Conservation (phyloP, 2,113 vertebrate genomes). For the Nematolebias whitei region DNA sequence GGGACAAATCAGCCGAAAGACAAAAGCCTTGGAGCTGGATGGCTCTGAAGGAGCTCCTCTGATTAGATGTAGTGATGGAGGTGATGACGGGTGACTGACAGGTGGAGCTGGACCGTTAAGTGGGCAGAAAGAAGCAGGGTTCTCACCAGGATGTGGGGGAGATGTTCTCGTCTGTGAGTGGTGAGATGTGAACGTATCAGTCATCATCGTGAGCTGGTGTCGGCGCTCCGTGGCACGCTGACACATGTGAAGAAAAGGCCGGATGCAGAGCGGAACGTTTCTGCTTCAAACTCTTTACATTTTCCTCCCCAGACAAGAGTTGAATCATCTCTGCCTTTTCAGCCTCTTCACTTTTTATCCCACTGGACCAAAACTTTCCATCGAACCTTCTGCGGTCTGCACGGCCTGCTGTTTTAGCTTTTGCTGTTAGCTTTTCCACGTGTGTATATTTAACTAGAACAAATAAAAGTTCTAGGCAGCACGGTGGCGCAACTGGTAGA, state of each 20-base stretch:
- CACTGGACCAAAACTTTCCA: slow-evolving; percentile 17
- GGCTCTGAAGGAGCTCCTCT: slow-evolving; percentile 62
- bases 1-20: slow-evolving; percentile 36
- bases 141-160: slow-evolving; percentile 7
- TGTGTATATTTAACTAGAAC: no score
- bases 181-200: slow-evolving; percentile 30
- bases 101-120: slow-evolving; percentile 45
- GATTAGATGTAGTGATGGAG: slow-evolving; percentile 66
- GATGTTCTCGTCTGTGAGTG: slow-evolving; percentile 14
- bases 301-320: slow-evolving; percentile 9
- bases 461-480: no score
- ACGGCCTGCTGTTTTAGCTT: slow-evolving; percentile 1
- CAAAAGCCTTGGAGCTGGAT: slow-evolving; percentile 60
- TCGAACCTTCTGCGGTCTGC: slow-evolving; percentile 27
- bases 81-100: slow-evolving; percentile 55
- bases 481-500: no score
- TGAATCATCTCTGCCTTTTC: slow-evolving; percentile 32
- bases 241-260: slow-evolving; percentile 29
- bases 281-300: slow-evolving; percentile 30
- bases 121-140: slow-evolving; percentile 39
- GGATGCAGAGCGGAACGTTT: slow-evolving; percentile 33
- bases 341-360: slow-evolving; percentile 12
- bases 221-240: slow-evolving; percentile 5
- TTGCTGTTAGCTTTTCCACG: no score
- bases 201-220: slow-evolving; percentile 42